These are phyloP conservation scores for Bufo gargarizans DNA, from an alignment of 2,113 vertebrate genomes.

Conservation along the genomic window DNA sequence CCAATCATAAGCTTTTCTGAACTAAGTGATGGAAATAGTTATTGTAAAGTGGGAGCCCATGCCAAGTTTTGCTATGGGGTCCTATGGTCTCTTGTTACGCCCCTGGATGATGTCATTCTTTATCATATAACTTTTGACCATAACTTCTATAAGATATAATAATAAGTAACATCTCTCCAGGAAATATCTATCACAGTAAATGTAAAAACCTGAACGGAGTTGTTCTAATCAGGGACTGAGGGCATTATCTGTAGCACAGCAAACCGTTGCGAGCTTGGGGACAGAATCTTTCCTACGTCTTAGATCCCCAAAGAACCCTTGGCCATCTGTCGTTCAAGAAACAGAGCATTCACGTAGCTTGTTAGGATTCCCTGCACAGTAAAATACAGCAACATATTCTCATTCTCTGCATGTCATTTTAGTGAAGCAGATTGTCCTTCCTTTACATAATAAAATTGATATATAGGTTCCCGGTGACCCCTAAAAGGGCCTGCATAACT, in stretches of 20 bases:
- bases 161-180: conserved; percentile 20
- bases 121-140: background rate
- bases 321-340: conserved; percentile 24
- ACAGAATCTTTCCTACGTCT: conserved; percentile 19
- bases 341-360: conserved; percentile 5
- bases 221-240: conserved; percentile 34
- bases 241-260: conserved; percentile 38
- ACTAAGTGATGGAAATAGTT: too few species aligned
- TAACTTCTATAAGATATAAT: conserved; percentile 14
- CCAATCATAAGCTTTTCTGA: too few species aligned
- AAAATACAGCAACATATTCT: conserved; percentile 20
- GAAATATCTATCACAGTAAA: conserved; percentile 1
- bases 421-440: background rate
- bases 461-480: conserved; percentile 25
- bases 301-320: conserved; percentile 38
- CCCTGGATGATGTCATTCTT: too few species aligned
- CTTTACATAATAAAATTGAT: conserved; percentile 24
- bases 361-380: conserved; percentile 31
- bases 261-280: conserved; percentile 17
- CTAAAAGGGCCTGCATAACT: conserved; percentile 13
- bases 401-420: conserved; percentile 1
- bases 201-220: background rate
- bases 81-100: too few species aligned
- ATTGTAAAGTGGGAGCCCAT: too few species aligned
- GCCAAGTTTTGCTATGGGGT: too few species aligned